Conservation (phyloP, 2,797 vertebrate genomes). For the Cossypha caffra region DNA sequence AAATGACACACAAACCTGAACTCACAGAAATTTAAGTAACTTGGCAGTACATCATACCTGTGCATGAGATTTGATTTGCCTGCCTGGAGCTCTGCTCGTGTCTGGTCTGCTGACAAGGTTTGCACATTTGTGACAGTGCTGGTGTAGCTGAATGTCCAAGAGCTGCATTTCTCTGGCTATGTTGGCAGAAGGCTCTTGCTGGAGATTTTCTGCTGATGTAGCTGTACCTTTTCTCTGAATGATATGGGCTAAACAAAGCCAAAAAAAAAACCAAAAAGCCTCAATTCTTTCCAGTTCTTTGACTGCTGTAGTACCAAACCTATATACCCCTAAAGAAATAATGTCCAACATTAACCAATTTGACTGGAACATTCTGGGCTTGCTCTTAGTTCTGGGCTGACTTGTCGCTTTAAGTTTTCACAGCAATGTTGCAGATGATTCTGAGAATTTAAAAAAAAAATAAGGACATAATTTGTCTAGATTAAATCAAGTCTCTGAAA, state of each 20-base stretch:
- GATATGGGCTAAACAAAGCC: background rate
- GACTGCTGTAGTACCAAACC: background rate
- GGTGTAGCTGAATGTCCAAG: background rate
- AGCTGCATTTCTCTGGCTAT: background rate
- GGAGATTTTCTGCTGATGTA: background rate
- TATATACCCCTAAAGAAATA: background rate
- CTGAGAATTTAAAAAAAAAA: background rate
- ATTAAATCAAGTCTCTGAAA: constrained; percentile 53
- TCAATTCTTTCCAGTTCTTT: background rate
- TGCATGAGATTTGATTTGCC: background rate
- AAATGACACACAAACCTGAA: background rate
- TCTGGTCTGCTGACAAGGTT: background rate
- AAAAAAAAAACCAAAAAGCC: background rate
- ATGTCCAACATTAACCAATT: background rate
- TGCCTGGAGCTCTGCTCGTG: background rate
- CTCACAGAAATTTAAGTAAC: background rate
- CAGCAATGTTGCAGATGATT: background rate
- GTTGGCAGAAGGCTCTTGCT: background rate
- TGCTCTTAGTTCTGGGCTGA: background rate
- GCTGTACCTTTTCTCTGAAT: background rate
- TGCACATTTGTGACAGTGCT: background rate
- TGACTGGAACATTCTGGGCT: background rate
- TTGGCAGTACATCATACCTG: background rate
- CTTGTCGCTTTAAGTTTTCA: background rate
- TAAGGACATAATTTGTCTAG: background rate